Conservation (phyloP, 2,113 vertebrate species). For the Rissa tridactyla region DNA sequence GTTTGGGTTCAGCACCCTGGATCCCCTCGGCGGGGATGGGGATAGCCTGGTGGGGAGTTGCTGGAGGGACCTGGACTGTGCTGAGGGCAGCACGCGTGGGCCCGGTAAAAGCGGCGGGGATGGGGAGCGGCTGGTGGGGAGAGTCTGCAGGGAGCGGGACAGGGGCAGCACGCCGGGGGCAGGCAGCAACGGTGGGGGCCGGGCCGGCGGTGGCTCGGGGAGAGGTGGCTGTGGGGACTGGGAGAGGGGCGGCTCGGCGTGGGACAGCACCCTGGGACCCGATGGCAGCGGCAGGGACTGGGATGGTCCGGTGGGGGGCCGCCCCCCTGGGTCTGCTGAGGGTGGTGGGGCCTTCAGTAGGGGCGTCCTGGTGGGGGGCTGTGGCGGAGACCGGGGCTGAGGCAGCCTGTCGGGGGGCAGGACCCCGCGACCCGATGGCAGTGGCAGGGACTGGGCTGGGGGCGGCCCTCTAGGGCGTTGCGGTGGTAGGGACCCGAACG, state of each 20-base stretch:
- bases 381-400: background rate
- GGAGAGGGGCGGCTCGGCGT: background rate
- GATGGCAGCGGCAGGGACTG: background rate
- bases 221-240: background rate
- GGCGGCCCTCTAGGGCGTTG: background rate
- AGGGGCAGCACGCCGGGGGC: background rate
- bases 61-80: constrained; percentile 26
- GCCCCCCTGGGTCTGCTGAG: background rate
- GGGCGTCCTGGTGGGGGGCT: background rate
- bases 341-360: background rate
- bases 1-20: background rate
- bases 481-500: background rate
- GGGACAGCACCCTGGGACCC: background rate
- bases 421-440: background rate
- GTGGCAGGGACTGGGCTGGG: background rate
- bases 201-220: background rate
- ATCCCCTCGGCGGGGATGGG: background rate
- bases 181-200: background rate
- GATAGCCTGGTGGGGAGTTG: background rate
- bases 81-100: background rate
- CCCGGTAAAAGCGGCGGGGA: background rate
- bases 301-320: too few relatives aligned
- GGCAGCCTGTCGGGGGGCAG: background rate
- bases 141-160: background rate
- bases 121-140: background rate